Conservation (phyloP, 2,888 invertebrate genomes). For the Spatulosminthurus flaviceps region DNA sequence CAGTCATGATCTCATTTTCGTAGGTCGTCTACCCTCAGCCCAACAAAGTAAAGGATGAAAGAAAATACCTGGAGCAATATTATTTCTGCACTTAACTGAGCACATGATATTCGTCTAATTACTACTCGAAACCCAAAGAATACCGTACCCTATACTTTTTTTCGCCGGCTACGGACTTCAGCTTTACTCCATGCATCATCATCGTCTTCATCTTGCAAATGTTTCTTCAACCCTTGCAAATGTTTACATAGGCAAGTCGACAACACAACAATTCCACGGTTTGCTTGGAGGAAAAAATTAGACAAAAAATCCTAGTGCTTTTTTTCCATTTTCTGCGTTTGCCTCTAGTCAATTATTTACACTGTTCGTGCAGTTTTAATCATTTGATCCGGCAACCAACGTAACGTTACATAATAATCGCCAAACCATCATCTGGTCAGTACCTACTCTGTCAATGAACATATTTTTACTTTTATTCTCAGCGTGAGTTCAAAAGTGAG, state of each 20-base stretch:
- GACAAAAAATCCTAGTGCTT: conserved; percentile 1
- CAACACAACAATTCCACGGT: conserved; percentile 19
- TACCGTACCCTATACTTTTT: conserved; percentile 25
- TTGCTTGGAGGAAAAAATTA: conserved; percentile 1
- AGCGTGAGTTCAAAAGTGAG: not conserved
- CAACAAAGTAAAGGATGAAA: conserved; percentile 39
- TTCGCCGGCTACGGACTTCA: conserved; percentile 6
- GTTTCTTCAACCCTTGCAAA: conserved; percentile 39
- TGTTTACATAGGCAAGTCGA: conserved; percentile 31
- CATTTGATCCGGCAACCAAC: conserved; percentile 1
- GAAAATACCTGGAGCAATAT: conserved; percentile 47
- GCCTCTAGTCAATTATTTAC: conserved; percentile 25
- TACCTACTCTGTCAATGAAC: conserved; percentile 21
- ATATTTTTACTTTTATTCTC: conserved; percentile 33
- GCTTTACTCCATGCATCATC: conserved; percentile 28
- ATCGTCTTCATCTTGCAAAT: conserved; percentile 5
- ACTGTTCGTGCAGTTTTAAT: conserved; percentile 25
- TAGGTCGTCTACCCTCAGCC: conserved; percentile 49
- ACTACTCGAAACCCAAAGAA: conserved; percentile 38
- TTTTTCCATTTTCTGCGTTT: not conserved
- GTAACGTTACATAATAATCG: conserved; percentile 5
- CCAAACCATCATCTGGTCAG: conserved; percentile 7
- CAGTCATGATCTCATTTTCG: conserved; percentile 47
- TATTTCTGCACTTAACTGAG: conserved; percentile 47
- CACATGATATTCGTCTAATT: conserved; percentile 46